Evolutionary conservation across 2,888 invertebrate genomes (phyloP).

Genomic region (Pyrochroa serraticornis): DNA sequence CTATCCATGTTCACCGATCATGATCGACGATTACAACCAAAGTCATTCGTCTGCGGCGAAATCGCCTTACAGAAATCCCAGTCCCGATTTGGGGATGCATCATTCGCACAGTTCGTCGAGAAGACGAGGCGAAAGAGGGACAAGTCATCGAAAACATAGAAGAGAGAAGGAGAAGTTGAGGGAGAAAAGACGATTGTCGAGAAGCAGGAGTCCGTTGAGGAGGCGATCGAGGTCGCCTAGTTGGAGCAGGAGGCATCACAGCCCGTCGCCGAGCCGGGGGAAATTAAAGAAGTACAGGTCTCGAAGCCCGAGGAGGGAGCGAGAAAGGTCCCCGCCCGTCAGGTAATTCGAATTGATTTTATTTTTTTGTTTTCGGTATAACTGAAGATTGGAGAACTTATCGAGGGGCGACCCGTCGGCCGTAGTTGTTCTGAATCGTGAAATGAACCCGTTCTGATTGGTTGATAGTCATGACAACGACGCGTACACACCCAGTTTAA

Average conservation of each 20-base stretch:
- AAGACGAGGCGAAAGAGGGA: slow-evolving; percentile 43
- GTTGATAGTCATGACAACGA: no score
- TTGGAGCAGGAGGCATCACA: slow-evolving; percentile 59
- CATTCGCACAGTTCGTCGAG: slow-evolving; percentile 47
- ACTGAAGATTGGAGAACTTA: no score
- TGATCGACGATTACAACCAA: slow-evolving; percentile 42
- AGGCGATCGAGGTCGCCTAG: slow-evolving; percentile 62
- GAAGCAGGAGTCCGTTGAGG: slow-evolving; percentile 66
- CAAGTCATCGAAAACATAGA: slow-evolving; percentile 55
- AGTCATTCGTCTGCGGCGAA: slow-evolving; percentile 35
- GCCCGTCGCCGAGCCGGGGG: slow-evolving; percentile 51
- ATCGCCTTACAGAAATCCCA: slow-evolving; percentile 53
- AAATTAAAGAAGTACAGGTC: slow-evolving; percentile 61
- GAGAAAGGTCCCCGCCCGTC: slow-evolving; percentile 37
- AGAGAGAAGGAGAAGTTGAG: slow-evolving; percentile 59
- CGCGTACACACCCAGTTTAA: no score
- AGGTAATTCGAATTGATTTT: slow-evolving; percentile 20
- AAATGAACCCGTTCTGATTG: slow-evolving; percentile 37
- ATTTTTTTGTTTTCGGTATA: no score
- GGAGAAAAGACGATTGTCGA: slow-evolving; percentile 62
- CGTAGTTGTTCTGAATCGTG: slow-evolving; percentile 30
- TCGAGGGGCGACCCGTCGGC: no score
- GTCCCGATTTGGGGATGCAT: slow-evolving; percentile 47
- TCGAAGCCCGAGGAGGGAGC: slow-evolving; percentile 56
- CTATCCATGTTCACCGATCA: slow-evolving; percentile 43